Conservation (phyloP, 2,113 vertebrate species). For the Menidia beryllina region DNA sequence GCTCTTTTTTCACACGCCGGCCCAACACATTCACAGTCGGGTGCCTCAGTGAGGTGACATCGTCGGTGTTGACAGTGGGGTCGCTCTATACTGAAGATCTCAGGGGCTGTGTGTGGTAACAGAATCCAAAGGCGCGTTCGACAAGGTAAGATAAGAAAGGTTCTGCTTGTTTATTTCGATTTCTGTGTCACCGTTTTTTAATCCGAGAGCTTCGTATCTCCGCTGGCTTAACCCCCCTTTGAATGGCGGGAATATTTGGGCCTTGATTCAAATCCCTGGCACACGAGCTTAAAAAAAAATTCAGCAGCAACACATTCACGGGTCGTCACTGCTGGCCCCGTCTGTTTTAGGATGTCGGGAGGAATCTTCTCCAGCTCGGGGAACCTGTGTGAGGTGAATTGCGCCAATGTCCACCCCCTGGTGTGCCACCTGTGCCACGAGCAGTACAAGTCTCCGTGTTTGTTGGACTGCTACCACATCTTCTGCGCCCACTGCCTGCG, state of each 20-base stretch:
- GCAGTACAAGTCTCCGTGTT: conserved; percentile 89
- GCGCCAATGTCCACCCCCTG: conserved; percentile 86
- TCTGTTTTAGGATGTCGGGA: conserved; percentile 85
- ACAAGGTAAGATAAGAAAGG: conserved; percentile 60
- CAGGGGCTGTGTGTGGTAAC: conserved; percentile 20
- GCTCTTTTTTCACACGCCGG: conserved; percentile 39
- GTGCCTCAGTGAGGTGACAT: not conserved
- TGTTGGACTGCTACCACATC: conserved; percentile 94
- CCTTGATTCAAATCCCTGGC: conserved; percentile 6
- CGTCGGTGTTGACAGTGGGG: not conserved
- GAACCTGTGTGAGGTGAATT: conserved; percentile 81
- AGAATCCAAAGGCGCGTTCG: conserved; percentile 24
- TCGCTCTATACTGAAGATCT: conserved; percentile 4
- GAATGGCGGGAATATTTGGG: not conserved
- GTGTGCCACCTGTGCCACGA: conserved; percentile 90
- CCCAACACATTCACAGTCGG: conserved; percentile 33
- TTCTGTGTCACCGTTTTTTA: not conserved
- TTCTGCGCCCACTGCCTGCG: conserved; percentile 90
- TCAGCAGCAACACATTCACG: not conserved
- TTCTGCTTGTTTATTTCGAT: conserved; percentile 13
- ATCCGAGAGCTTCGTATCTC: conserved; percentile 1
- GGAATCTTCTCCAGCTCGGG: conserved; percentile 85
- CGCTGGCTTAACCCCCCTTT: not conserved
- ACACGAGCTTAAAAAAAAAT: not conserved
- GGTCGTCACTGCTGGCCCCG: not conserved